Percentiles rank a stretch among this genome's conserved stretches.
These are phyloP conservation scores for Pterostichus madidus DNA, from an alignment of 2,888 invertebrate genomes.

Conservation along the genomic window DNA sequence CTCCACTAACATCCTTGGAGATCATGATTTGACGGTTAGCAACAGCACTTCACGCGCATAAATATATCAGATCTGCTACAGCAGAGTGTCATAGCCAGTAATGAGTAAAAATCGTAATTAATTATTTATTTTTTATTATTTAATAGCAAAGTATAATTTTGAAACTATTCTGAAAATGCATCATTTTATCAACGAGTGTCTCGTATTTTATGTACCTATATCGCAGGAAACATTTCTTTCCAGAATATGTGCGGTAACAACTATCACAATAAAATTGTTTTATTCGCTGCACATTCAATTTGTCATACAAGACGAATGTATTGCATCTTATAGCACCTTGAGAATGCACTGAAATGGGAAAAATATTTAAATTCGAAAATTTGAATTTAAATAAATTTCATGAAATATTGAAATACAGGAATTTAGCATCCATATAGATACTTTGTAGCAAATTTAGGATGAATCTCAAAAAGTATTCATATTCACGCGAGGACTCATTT, in stretches of 20 bases:
- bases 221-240: no score
- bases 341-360: slow-evolving; percentile 43
- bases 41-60: no score
- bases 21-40: no score
- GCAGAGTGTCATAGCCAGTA: no score
- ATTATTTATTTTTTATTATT: no score
- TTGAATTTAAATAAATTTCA: slow-evolving; percentile 46
- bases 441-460: background rate
- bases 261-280: slow-evolving; percentile 31
- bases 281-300: slow-evolving; percentile 37
- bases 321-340: slow-evolving; percentile 34
- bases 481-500: background rate
- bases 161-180: no score
- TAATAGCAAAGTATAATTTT: no score
- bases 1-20: no score
- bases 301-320: slow-evolving; percentile 28
- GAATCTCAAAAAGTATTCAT: background rate
- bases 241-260: background rate
- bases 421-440: slow-evolving; percentile 20
- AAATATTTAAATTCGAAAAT: slow-evolving; percentile 35
- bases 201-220: no score
- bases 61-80: no score
- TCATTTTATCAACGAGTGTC: no score
- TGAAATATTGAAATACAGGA: slow-evolving; percentile 33
- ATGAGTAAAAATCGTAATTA: no score